Conservation (phyloP, 2,797 vertebrate species). For the Myoxocephalus aenaeus region DNA sequence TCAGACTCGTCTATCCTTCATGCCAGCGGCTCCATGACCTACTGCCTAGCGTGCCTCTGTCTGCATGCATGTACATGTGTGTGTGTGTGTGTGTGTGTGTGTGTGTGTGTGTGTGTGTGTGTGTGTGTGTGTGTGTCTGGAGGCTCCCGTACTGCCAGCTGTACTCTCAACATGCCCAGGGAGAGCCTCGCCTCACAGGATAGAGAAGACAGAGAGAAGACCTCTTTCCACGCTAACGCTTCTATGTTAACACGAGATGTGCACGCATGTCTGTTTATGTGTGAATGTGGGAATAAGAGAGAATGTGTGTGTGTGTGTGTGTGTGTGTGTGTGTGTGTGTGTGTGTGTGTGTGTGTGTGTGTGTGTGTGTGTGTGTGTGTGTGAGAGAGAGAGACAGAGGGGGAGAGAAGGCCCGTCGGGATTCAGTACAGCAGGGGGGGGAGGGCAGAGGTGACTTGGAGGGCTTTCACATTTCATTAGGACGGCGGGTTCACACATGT, state of each 20-base stretch:
- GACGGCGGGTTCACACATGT: slow-evolving; percentile 59
- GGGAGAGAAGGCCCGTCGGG: neutral
- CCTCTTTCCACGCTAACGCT: slow-evolving; percentile 74
- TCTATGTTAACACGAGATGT: slow-evolving; percentile 59
- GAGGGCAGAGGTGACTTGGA: slow-evolving; percentile 67
- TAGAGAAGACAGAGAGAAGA: slow-evolving; percentile 60
- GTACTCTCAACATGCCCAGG: slow-evolving; percentile 66
- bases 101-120: slow-evolving; percentile 31
- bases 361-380: neutral
- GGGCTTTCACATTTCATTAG: slow-evolving; percentile 78
- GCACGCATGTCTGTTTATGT: slow-evolving; percentile 49
- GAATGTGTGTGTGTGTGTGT: slow-evolving; percentile 10
- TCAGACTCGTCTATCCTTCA: slow-evolving; percentile 75
- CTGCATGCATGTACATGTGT: slow-evolving; percentile 45
- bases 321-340: neutral
- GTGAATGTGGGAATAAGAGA: slow-evolving; percentile 28
- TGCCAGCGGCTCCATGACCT: slow-evolving; percentile 73
- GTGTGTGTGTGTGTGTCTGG: slow-evolving; percentile 58
- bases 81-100: slow-evolving; percentile 31
- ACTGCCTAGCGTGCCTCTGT: slow-evolving; percentile 72
- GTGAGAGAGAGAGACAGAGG: slow-evolving; percentile 6
- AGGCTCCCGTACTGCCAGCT: slow-evolving; percentile 72
- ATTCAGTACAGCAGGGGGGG: slow-evolving; percentile 25
- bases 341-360: slow-evolving; percentile 6
- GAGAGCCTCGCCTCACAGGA: slow-evolving; percentile 64